Evolutionary conservation across 2,888 invertebrate species (phyloP).

Genomic region (Limnephilus rhombicus): DNA sequence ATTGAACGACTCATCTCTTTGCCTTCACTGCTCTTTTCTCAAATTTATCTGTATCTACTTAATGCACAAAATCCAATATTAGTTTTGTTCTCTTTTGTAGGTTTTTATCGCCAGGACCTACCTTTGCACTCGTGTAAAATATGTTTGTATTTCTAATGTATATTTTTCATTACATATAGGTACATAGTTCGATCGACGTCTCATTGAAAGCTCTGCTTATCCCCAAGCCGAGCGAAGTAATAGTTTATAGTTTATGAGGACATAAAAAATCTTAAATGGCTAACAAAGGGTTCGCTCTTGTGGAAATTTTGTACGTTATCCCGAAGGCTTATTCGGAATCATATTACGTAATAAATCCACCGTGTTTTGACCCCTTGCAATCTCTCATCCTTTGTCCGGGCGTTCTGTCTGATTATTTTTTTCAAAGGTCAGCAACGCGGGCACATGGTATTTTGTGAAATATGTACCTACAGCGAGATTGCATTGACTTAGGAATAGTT

Average conservation of each 20-base stretch:
- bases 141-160: not conserved
- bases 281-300: not conserved
- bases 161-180: not conserved
- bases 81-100: not conserved
- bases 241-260: not conserved
- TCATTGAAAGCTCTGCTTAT: not conserved
- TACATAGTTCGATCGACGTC: not conserved
- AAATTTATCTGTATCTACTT: too few relatives aligned
- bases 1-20: too few relatives aligned
- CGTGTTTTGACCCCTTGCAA: not conserved
- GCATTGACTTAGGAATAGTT: not conserved
- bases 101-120: not conserved
- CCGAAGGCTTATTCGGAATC: slow-evolving; percentile 1
- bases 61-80: not conserved
- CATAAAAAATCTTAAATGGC: not conserved
- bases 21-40: too few relatives aligned
- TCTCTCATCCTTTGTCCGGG: not conserved
- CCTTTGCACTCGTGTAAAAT: not conserved
- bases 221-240: not conserved
- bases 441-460: not conserved
- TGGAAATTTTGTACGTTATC: slow-evolving; percentile 6
- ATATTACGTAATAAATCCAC: slow-evolving; percentile 36
- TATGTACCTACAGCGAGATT: not conserved
- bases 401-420: not conserved
- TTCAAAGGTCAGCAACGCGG: not conserved